phyloP scores from a whole-genome alignment of 2,888 invertebrate genomes.

The Kuschelorhynchus macadamiae region DNA sequence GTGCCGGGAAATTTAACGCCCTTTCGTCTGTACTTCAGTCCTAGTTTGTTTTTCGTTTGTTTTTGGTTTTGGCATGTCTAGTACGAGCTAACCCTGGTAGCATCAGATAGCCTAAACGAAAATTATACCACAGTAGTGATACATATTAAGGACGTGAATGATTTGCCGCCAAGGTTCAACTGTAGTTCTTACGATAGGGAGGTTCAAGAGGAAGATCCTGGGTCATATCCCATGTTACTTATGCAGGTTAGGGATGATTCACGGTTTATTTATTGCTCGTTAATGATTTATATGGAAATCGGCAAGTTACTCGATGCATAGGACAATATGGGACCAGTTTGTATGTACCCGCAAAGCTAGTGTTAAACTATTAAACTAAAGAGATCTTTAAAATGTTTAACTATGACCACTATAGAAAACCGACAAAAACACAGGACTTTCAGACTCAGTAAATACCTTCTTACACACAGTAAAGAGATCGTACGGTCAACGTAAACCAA shows the following conservation, averaged over 20 bases:
- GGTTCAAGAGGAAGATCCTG: conserved; percentile 82
- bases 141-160: conserved; percentile 89
- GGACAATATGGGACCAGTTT: too few relatives aligned
- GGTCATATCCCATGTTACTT: conserved; percentile 79
- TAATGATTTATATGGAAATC: too few relatives aligned
- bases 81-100: conserved; percentile 91
- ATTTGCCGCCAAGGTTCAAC: conserved; percentile 87
- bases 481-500: too few relatives aligned
- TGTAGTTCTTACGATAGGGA: conserved; percentile 79
- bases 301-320: too few relatives aligned
- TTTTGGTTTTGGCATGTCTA: conserved; percentile 71
- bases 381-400: too few relatives aligned
- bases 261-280: background rate
- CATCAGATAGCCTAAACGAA: conserved; percentile 92
- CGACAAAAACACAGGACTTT: too few relatives aligned
- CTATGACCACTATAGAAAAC: too few relatives aligned
- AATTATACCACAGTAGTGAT: conserved; percentile 88
- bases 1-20: background rate
- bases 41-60: conserved; percentile 46
- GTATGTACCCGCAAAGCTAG: too few relatives aligned
- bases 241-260: conserved; percentile 75
- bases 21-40: conserved; percentile 15
- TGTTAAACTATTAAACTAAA: too few relatives aligned
- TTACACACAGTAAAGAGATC: too few relatives aligned
- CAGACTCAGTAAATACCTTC: too few relatives aligned